Conservation (phyloP, 37 sponge, comb jelly and placozoan genomes). For the Lycopodina hypogea region DNA sequence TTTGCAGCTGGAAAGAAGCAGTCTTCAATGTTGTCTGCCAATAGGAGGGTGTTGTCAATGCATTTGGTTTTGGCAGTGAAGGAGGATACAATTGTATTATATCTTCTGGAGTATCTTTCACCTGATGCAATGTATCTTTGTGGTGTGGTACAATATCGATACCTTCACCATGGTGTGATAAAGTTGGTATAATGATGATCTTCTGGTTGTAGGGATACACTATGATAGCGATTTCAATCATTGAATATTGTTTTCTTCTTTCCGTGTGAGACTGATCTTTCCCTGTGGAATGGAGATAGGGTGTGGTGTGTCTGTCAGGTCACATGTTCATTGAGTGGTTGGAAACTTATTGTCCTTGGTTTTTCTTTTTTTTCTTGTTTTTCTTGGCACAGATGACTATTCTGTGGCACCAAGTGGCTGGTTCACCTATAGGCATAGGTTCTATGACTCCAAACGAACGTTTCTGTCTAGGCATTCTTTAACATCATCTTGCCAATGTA, state of each 20-base stretch:
- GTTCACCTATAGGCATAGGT: constrained; percentile 48
- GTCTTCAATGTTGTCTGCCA: constrained; percentile 45
- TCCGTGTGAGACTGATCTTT: constrained; percentile 40
- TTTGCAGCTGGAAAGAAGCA: constrained; percentile 40
- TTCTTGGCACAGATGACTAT: constrained; percentile 41
- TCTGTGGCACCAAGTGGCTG: constrained; percentile 38
- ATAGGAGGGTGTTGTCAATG: constrained; percentile 25
- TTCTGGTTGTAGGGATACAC: constrained; percentile 49
- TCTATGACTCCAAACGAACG: constrained; percentile 40
- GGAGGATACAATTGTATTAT: too few species aligned
- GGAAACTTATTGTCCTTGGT: constrained; percentile 40
- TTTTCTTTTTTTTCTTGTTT: neutral
- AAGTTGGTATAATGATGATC: constrained; percentile 46
- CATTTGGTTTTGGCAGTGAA: too few species aligned
- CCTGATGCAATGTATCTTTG: too few species aligned
- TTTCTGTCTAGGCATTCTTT: constrained; percentile 38
- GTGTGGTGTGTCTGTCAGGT: constrained; percentile 38
- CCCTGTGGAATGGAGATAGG: constrained; percentile 32
- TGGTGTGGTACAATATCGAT: constrained; percentile 41
- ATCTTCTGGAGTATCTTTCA: too few species aligned
- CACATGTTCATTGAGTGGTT: constrained; percentile 25
- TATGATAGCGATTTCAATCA: constrained; percentile 49
- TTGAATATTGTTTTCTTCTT: constrained; percentile 46
- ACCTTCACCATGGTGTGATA: constrained; percentile 48
- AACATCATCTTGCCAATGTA: constrained; percentile 44